A percentile compares a stretch with the other conserved stretches of the same genome.
Evolutionary conservation across 2,888 invertebrate species (phyloP).

Genomic region (Oscheius sp.): DNA sequence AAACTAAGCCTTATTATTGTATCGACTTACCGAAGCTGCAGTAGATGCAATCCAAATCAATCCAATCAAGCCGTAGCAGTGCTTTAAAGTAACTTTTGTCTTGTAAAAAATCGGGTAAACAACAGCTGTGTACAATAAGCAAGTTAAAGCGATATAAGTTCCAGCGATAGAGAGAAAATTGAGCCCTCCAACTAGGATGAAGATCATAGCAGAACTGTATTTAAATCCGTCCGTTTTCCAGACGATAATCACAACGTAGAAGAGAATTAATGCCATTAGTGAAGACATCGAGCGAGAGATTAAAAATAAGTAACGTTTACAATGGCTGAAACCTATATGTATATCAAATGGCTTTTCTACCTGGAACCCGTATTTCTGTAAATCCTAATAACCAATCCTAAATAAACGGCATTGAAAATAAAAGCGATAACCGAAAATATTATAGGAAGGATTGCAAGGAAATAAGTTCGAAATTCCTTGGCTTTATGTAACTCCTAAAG

Average conservation of each 20-base stretch:
- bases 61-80: constrained; percentile 52
- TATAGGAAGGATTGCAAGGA: constrained; percentile 64
- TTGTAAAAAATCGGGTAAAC: constrained; percentile 61
- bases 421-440: constrained; percentile 61
- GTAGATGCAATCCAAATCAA: constrained; percentile 59
- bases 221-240: constrained; percentile 62
- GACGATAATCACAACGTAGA: constrained; percentile 62
- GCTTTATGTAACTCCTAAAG: constrained; percentile 61
- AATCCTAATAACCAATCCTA: constrained; percentile 40
- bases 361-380: constrained; percentile 33
- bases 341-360: too few relatives aligned
- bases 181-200: constrained; percentile 58
- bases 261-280: constrained; percentile 56
- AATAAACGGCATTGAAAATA: constrained; percentile 55
- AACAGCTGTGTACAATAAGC: constrained; percentile 63
- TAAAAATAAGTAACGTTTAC: constrained; percentile 61
- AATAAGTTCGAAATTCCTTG: constrained; percentile 65
- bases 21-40: constrained; percentile 52
- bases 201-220: constrained; percentile 63
- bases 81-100: constrained; percentile 45
- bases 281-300: constrained; percentile 59
- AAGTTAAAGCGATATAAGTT: constrained; percentile 59
- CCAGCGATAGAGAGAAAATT: constrained; percentile 60
- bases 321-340: constrained; percentile 57
- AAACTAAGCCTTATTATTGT: constrained; percentile 36